Base-by-base conservation (phyloP, 2,888 invertebrate genomes). In the Heteropelma amictum region DNA sequence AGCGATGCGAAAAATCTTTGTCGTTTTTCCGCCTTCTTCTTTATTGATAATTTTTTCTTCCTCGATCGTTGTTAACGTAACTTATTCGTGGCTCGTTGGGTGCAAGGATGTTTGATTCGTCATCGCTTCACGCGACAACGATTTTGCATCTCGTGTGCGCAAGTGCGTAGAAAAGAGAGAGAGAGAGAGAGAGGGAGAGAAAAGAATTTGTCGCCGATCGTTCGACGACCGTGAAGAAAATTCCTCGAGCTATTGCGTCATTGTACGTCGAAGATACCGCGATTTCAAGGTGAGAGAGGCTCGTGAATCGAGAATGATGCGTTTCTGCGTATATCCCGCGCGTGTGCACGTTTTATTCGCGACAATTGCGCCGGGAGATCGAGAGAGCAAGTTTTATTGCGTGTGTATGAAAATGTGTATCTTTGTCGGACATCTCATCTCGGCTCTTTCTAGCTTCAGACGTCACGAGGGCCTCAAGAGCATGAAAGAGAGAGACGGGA, bases 201-300 rank as follows among this genome's bases (percentile, higher is more conserved):
- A 23, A 17, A 26, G n/a, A 10, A 58, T 45, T n/a, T n/a, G n/a
- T n/a, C n/a, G n/a, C n/a, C n/a, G n/a, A n/a, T n/a, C n/a, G n/a
- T n/a, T n/a, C n/a, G n/a, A n/a, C 40, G 53, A 45, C 58, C 63
- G 26, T 53, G 58, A 23, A 64, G 65, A 60, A 63, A 65, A 78
- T 78, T 72, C 76, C 68, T 60, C 23, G 45, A n/a, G 65, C 23
- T 26, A 42, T 76, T 77, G 28, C 78, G 69, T 77, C 71, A 77
- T 65, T n/a, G 21, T n/a, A 40, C 47, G 23, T 4, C 33, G 23
- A 64, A 51, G 60, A 56, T 38, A n/a, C n/a, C 63, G 67, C 38
- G 69, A 72, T 70, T n/a, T 77, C 78, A 78, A 78, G 78, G 78
- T 77, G 77, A 78, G 54, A 67, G 64, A 68, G 74, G 74, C 49